Conservation (phyloP, 2,113 vertebrate genomes). For the Papio anubis region DNA sequence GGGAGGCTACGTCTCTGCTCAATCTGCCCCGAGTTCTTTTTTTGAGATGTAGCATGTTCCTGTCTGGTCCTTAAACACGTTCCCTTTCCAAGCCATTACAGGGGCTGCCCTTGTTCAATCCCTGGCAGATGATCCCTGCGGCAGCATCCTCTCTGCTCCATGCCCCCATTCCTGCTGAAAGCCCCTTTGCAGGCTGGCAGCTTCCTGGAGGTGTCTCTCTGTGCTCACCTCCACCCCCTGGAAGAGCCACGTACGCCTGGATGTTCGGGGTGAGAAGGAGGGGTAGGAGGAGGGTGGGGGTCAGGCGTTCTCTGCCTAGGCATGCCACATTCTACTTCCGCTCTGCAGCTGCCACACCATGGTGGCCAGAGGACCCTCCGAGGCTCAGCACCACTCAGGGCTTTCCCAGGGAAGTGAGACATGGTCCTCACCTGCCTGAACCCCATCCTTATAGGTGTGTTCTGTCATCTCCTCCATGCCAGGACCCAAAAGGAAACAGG, state of each 20-base stretch:
- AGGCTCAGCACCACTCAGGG: neutral
- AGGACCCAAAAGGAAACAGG: neutral
- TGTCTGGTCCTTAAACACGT: neutral
- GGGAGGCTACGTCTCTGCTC: neutral
- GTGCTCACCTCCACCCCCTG: too few relatives aligned
- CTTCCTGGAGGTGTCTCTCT: neutral
- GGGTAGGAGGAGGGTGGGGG: accelerated
- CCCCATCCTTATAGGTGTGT: neutral
- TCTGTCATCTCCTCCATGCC: too few relatives aligned
- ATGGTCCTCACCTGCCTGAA: neutral
- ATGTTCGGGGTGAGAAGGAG: too few relatives aligned
- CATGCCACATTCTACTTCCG: neutral
- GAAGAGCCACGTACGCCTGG: neutral
- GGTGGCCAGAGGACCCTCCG: neutral
- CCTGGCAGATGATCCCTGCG: accelerated
- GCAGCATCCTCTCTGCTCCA: accelerated
- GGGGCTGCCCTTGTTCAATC: accelerated
- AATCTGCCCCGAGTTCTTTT: neutral
- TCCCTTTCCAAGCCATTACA: neutral
- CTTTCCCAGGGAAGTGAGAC: neutral
- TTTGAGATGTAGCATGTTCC: neutral
- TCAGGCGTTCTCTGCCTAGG: neutral
- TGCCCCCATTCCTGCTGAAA: neutral
- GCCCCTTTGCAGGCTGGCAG: neutral
- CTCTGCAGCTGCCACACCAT: neutral